These are phyloP conservation scores for Ptiloglossa arizonensis DNA, from an alignment of 1,140 invertebrate genomes.

Conservation along the genomic window DNA sequence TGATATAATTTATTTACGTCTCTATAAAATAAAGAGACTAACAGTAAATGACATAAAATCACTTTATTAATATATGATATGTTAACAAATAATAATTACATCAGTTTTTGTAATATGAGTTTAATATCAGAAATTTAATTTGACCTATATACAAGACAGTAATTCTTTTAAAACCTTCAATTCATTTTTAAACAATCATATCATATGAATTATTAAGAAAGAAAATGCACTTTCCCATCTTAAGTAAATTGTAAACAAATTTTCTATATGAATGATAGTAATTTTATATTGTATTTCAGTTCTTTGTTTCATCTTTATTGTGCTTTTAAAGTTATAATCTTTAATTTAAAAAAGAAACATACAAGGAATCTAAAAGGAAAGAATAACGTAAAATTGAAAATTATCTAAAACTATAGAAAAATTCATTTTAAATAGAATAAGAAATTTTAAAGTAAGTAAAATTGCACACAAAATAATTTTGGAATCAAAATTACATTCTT, in stretches of 20 bases:
- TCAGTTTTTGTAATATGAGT: too few species aligned
- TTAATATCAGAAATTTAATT: too few species aligned
- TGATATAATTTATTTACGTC: neutral
- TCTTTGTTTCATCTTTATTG: neutral
- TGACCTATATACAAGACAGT: too few species aligned
- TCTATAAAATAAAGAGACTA: neutral
- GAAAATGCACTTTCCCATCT: neutral
- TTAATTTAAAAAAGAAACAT: neutral
- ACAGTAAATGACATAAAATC: neutral
- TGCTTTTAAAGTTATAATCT: neutral
- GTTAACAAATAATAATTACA: too few species aligned
- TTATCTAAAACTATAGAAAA: neutral
- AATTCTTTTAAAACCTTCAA: too few species aligned
- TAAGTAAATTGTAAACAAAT: neutral
- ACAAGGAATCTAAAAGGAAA: too few species aligned
- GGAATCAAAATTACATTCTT: neutral
- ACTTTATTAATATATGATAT: too few species aligned
- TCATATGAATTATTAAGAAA: neutral
- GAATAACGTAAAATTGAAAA: neutral
- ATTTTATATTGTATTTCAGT: constrained; percentile 3
- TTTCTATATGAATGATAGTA: neutral
- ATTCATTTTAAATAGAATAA: neutral
- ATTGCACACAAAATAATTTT: neutral
- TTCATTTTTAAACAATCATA: constrained; percentile 1
- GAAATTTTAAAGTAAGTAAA: neutral